Percentiles rank a stretch among this genome's conserved stretches.
phyloP scores from a whole-genome alignment of 2,113 vertebrate genomes.

The Pipa parva region DNA sequence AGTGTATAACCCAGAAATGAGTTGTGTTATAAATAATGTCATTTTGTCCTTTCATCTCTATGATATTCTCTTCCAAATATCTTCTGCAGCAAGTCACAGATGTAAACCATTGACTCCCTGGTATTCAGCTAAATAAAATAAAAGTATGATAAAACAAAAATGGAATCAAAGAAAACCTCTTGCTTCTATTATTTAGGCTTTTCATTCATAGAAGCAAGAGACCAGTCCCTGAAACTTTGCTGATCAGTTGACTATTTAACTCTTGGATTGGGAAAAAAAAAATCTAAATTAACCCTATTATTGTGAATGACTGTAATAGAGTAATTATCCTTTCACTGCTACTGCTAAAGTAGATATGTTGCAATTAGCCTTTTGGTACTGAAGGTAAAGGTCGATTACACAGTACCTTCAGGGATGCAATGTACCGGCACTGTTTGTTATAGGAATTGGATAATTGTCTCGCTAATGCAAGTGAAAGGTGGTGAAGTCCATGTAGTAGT shows the following conservation, averaged over 20 bases:
- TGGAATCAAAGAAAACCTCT: too few relatives aligned
- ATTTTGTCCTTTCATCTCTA: too few relatives aligned
- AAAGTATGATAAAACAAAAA: too few relatives aligned
- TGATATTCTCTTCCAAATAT: too few relatives aligned
- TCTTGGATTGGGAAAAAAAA: conserved; percentile 15
- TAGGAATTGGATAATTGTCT: conserved; percentile 21
- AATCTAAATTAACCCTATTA: conserved; percentile 38
- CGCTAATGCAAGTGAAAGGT: conserved; percentile 16
- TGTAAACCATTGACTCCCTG: too few relatives aligned
- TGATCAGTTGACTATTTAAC: conserved; percentile 6
- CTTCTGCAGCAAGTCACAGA: too few relatives aligned
- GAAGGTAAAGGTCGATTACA: conserved; percentile 33
- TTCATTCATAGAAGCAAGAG: too few relatives aligned
- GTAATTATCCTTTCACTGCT: conserved; percentile 37
- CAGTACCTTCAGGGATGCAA: conserved; percentile 15
- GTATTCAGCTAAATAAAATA: too few relatives aligned
- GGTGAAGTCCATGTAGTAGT: not conserved
- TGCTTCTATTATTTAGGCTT: too few relatives aligned
- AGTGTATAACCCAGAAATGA: too few relatives aligned
- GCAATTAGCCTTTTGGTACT: conserved; percentile 17
- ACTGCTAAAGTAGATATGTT: conserved; percentile 8
- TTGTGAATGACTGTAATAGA: conserved; percentile 36
- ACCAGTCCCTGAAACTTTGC: too few relatives aligned
- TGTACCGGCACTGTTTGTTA: conserved; percentile 13
- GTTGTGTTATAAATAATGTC: too few relatives aligned